Base-by-base conservation (phyloP, 1,140 invertebrate species). In the Phymastichus coffea region DNA sequence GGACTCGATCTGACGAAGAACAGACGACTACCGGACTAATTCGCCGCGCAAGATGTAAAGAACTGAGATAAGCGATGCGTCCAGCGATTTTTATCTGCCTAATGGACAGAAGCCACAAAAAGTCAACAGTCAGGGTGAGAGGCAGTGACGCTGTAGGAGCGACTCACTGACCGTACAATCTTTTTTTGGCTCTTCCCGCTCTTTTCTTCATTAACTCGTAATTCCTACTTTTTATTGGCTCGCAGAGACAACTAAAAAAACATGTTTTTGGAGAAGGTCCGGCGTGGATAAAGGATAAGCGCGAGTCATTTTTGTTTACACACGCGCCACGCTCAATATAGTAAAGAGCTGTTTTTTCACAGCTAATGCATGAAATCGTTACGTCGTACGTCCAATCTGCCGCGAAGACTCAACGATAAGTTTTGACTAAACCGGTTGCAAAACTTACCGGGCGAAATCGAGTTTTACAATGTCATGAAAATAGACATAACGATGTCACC, bases 51-150 rank as follows among this genome's bases (percentile, higher is more conserved):
- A 63, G 70, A 75, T 60, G 63, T 47, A 37, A 51, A 63, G 44
- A 43, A 43, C 54, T 52, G 63, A 66, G 68, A 66, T 70, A 68
- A 65, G 69, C 61, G 66, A 66, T 68, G 63, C 47, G 67, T 59
- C 64, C 58, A 60, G 33, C 19, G 70, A 59, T 71, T 77, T 67
- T 75, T 76, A 77, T 77, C 74, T 68, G 44, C 33, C 66, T 75
- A 76, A 77, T 77, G 73, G 75, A 69, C 72, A 73, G 71, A 76
- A 76, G 72, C 67, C 69, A 70, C 69, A 70, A 68, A 71, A 74
- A 70, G 68, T 70, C 66, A 68, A 74, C 66, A 70, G 65, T 73
- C 70, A 66, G 59, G 61, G 66, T 54, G 63, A 61, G 64, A 67
- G 59, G 64, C n/a, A 63, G 65, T 57, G 33, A 67, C 56, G 59